Base-by-base conservation (phyloP, 2,113 vertebrate species). In the Platanista minor region DNA sequence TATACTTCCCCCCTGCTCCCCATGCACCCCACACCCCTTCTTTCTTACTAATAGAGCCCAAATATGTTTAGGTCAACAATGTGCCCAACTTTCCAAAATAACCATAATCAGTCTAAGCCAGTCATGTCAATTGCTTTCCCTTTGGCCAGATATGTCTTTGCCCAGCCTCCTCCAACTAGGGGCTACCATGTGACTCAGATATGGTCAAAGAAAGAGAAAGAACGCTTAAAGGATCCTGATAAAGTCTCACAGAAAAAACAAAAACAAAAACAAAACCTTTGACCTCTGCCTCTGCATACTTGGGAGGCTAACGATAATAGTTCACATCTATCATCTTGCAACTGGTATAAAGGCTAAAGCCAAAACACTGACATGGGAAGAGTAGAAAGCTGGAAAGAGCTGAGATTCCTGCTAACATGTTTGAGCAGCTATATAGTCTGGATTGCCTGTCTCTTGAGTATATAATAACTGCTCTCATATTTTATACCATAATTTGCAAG, bases 1-100 rank as follows among this genome's bases (percentile, higher is more conserved):
- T 91, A 31, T 33, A 3, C 0, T 36, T 3, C 0, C 2, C 13
- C 2, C 2, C 15, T 18, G 3, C 2, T 15, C 36, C 4, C 18
- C 23, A 49, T 7, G 33, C 21, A 74, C 15, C 14, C 17, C 43
- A 77, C 14, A 43, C 4, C 46, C 25, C 11, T 29, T 52, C 8
- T 57, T 74, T 87, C 29, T 52, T 39, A 21, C 4, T 25, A 61
- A 10, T 31, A 61, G 3, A 66, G 14, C 4, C 10, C 20, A 57
- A 39, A 13, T 43, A 2, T 31, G 5, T 49, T 80, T 90, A 88
- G 8, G 11, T 41, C 14, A 94, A n/a, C 8, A 66, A 43, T 54
- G 49, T 74, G 27, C 14, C 25, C 10, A 29, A 27, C 80, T 46
- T 31, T 21, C 25, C 41, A 59, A 87, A 1, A 59, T 94, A 71